Base-by-base conservation (phyloP, 2,113 vertebrate genomes). In the Irena cyanogastra region DNA sequence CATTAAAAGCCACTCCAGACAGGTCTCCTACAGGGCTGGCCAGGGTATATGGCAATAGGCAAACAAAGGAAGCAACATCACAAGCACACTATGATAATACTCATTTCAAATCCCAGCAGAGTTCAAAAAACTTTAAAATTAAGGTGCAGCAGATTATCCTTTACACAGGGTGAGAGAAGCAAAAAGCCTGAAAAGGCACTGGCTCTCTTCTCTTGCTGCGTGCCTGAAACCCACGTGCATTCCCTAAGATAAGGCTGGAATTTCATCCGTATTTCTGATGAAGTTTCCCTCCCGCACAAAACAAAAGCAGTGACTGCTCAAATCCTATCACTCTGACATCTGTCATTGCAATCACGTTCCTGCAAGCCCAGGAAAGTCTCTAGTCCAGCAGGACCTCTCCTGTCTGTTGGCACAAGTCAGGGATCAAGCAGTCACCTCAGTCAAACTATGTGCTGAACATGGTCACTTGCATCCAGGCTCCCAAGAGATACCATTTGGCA, bases 1-100 rank as follows among this genome's bases (percentile, higher is more conserved):
- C 96, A 97, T 96, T 96, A 96, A 95, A 97, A 98, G 91, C 90
- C 76, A 72, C 93, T 97, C 94, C 90, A 96, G 94, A 96, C 89
- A 94, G 91, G 70, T 86, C 90, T 81, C 95, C 87, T 84, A 83
- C 52, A 87, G 91, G 93, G 96, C 94, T 77, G 72, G 89, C 59
- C 90, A 82, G 41, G 47, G 56, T 54, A 27, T 35, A 56, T 8
- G 53, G 85, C 79, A 93, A 75, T 26, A 90, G 84, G 84, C 95
- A 96, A 97, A 97, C 95, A 97, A 97, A 97, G 65, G 84, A 90
- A 88, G 84, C 16, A 2, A 60, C 60, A 69, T 83, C 91, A 93
- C 47, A 41, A 74, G 87, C 53, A 82, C 16, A 77, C 39, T 72
- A 37, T 17, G 5, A 53, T 57, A 44, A 75, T 50, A 50, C 26